phyloP scores from a whole-genome alignment of 2,113 vertebrate genomes.

The Cardinalis cardinalis region DNA sequence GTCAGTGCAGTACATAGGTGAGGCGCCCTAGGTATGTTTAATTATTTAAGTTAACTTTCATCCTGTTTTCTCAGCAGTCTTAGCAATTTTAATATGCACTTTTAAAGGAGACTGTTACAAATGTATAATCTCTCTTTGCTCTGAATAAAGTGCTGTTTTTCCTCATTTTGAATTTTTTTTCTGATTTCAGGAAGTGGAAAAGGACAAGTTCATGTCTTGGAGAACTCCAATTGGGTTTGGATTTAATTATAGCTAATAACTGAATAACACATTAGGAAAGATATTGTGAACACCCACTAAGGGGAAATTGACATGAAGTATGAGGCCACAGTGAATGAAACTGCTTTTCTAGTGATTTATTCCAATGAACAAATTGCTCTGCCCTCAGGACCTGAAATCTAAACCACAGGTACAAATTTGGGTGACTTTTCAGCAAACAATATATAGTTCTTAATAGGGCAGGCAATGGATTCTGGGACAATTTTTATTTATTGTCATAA shows the following conservation, averaged over 20 bases:
- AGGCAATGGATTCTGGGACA: not conserved
- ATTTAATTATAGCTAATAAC: not conserved
- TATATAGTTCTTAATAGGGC: not conserved
- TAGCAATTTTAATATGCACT: not conserved
- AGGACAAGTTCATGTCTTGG: not conserved
- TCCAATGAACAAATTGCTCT: not conserved
- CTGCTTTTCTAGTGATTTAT: not conserved
- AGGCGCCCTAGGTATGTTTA: not conserved
- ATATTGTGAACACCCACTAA: not conserved
- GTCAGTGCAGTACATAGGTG: not conserved
- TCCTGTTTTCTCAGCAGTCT: not conserved
- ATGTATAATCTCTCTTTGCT: not conserved
- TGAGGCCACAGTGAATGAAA: not conserved
- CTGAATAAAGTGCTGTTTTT: not conserved
- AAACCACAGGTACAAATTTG: not conserved
- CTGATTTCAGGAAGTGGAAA: not conserved
- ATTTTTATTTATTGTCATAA: not conserved
- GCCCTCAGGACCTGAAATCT: not conserved
- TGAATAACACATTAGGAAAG: not conserved
- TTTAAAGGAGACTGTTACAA: not conserved
- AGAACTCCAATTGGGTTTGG: not conserved
- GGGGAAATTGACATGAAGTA: not conserved
- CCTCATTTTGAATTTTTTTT: not conserved
- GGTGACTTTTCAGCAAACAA: not conserved
- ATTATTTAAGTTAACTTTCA: constrained; percentile 27